These are phyloP conservation scores for Serrognathus titanus DNA, from an alignment of 2,888 invertebrate genomes.

Conservation along the genomic window DNA sequence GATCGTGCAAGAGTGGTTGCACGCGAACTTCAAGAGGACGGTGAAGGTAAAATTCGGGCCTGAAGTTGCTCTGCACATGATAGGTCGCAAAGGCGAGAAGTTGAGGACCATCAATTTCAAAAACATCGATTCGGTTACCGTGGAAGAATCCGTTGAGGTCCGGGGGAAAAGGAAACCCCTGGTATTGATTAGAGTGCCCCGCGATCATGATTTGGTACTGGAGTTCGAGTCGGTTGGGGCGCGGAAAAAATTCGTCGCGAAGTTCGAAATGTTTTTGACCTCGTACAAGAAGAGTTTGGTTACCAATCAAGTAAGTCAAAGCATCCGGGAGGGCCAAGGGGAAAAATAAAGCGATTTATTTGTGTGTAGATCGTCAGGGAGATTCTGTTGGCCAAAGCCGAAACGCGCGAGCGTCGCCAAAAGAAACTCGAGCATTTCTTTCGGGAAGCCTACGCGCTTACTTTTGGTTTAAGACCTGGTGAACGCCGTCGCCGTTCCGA, in stretches of 20 bases:
- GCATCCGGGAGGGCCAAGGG: too few species aligned
- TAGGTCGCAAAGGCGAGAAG: slow-evolving; percentile 89
- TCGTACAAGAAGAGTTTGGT: slow-evolving; percentile 81
- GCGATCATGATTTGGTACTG: slow-evolving; percentile 89
- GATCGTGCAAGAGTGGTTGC: slow-evolving; percentile 92
- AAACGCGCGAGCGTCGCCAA: slow-evolving; percentile 90
- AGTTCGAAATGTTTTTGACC: slow-evolving; percentile 79
- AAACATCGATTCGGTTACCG: slow-evolving; percentile 72
- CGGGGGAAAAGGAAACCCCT: slow-evolving; percentile 75
- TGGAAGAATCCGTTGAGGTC: slow-evolving; percentile 83
- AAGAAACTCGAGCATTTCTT: slow-evolving; percentile 93
- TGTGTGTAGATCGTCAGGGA: slow-evolving; percentile 66
- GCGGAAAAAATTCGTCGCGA: slow-evolving; percentile 80
- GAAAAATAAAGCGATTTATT: background rate
- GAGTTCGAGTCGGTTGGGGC: slow-evolving; percentile 82
- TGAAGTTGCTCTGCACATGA: slow-evolving; percentile 79
- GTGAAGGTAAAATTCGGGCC: slow-evolving; percentile 90
- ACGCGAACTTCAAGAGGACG: slow-evolving; percentile 83
- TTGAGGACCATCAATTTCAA: slow-evolving; percentile 77
- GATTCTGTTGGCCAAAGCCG: slow-evolving; percentile 84
- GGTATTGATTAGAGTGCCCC: slow-evolving; percentile 74
- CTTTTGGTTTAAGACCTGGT: slow-evolving; percentile 85
- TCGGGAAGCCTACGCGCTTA: slow-evolving; percentile 90
- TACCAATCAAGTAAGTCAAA: slow-evolving; percentile 58
- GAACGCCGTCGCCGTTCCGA: slow-evolving; percentile 74